Evolutionary conservation across 2,113 vertebrate genomes (phyloP).

Genomic region (Alethe diademata): DNA sequence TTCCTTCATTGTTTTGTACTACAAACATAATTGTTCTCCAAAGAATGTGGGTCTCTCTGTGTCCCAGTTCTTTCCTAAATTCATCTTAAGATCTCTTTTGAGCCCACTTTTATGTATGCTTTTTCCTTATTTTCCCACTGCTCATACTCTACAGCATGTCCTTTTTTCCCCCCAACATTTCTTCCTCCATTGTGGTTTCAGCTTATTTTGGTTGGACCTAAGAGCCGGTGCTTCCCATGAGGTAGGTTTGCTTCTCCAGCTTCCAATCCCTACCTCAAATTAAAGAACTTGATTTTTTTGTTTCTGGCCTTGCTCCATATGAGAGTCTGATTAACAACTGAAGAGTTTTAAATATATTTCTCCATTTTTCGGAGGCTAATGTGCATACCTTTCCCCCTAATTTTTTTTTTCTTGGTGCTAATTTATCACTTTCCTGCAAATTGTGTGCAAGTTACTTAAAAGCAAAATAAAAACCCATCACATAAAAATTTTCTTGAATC

Average conservation of each 20-base stretch:
- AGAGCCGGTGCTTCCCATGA: neutral
- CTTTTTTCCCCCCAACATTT: rapidly evolving
- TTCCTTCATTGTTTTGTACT: neutral
- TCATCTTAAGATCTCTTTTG: neutral
- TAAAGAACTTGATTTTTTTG: neutral
- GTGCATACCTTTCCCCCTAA: rapidly evolving
- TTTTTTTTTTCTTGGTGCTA: neutral
- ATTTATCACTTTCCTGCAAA: neutral
- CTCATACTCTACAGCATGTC: neutral
- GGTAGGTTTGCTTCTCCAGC: neutral
- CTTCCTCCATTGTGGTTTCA: neutral
- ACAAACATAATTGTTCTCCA: neutral
- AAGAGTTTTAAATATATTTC: neutral
- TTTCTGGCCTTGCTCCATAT: neutral
- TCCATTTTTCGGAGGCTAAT: neutral
- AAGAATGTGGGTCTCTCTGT: neutral
- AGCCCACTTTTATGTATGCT: neutral
- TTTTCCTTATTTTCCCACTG: neutral
- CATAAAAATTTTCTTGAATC: neutral
- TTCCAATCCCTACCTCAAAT: neutral
- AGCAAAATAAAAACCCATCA: neutral
- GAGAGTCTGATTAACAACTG: neutral
- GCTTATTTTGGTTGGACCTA: neutral
- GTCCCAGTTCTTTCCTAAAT: neutral
- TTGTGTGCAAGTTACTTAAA: neutral